A percentile compares a stretch with the other conserved stretches of the same genome.
Evolutionary conservation across 2,113 vertebrate species (phyloP).

Genomic region (Cyrtonyx montezumae): DNA sequence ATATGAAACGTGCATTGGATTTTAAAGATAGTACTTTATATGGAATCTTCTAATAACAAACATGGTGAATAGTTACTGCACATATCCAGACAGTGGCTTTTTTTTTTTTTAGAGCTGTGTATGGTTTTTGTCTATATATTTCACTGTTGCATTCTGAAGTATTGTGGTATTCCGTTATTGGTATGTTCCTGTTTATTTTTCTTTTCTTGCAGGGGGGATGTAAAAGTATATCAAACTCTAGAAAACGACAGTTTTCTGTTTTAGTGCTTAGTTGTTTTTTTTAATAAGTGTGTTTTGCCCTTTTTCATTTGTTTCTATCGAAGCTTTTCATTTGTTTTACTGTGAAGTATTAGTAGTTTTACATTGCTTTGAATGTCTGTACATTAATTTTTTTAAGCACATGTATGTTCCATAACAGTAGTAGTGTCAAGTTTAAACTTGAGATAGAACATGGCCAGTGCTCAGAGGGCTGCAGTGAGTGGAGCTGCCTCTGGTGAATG

Average conservation of each 20-base stretch:
- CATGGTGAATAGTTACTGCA: neutral
- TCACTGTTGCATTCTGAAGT: neutral
- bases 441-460: neutral
- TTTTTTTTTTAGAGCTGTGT: neutral
- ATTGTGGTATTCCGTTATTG: neutral
- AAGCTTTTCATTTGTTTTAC: neutral
- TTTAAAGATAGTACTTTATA: neutral
- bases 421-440: neutral
- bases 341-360: neutral
- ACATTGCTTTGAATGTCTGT: neutral
- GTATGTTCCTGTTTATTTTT: neutral
- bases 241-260: neutral
- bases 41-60: neutral
- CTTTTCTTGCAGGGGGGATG: neutral
- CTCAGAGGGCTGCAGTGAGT: neutral
- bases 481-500: neutral
- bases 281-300: neutral
- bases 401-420: fast-evolving
- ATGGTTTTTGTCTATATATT: neutral
- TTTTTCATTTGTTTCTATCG: neutral
- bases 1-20: neutral
- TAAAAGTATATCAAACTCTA: neutral
- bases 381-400: neutral
- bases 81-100: neutral
- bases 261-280: neutral